phyloP scores from a whole-genome alignment of 2,797 vertebrate species.

The Meda fulgida region DNA sequence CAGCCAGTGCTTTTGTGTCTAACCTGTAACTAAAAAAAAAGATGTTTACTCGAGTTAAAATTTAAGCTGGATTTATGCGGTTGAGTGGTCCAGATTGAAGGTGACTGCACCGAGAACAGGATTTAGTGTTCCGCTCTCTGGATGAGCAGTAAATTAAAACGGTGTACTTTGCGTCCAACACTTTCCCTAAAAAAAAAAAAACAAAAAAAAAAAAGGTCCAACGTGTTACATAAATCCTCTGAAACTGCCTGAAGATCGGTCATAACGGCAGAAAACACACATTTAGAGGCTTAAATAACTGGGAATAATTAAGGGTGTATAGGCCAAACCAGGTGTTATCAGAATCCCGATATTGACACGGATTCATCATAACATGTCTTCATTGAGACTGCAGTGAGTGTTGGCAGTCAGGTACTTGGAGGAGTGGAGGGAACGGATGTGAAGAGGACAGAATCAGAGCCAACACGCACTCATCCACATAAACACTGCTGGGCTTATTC shows the following conservation, averaged over 20 bases:
- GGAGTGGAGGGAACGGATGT: constrained; percentile 16
- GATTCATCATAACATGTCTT: not conserved
- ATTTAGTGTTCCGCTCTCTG: constrained; percentile 12
- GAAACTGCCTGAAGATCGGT: not conserved
- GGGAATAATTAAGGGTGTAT: not conserved
- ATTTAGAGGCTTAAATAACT: not conserved
- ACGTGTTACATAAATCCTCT: not conserved
- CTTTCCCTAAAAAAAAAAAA: not conserved
- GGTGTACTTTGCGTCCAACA: not conserved
- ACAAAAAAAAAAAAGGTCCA: not conserved
- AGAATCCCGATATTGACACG: not conserved
- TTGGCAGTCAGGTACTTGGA: constrained; percentile 31
- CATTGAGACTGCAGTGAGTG: not conserved
- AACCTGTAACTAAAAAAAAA: not conserved
- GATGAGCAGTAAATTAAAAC: constrained; percentile 22
- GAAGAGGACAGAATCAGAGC: constrained; percentile 35
- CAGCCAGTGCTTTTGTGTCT: not conserved
- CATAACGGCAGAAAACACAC: not conserved
- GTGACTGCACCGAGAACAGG: not conserved
- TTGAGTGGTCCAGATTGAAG: not conserved
- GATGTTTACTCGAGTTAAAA: not conserved
- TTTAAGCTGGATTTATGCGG: not conserved
- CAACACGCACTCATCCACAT: constrained; percentile 50
- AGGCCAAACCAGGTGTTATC: not conserved
- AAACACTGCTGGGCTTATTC: constrained; percentile 33